Conservation (phyloP, 2,797 vertebrate species). For the Heteromormyrus szaboi region DNA sequence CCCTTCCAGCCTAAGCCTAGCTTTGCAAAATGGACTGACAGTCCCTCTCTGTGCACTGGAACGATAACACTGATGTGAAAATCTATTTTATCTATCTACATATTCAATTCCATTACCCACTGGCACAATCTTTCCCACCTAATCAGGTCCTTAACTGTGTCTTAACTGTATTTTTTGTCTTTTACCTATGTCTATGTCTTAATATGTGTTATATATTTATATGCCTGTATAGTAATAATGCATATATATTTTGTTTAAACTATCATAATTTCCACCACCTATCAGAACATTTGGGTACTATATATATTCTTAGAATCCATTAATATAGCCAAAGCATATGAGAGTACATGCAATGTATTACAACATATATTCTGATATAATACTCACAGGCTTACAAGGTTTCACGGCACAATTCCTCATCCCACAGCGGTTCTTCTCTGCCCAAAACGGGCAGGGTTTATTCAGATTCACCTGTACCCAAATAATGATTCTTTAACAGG, state of each 20-base stretch:
- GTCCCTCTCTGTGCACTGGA: not conserved
- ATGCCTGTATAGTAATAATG: not conserved
- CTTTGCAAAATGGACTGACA: not conserved
- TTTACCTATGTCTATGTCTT: not conserved
- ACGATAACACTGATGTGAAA: not conserved
- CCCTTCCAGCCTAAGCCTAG: not conserved
- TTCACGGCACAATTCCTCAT: slow-evolving; percentile 76
- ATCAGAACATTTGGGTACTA: not conserved
- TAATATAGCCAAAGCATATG: not conserved
- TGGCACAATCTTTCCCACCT: not conserved
- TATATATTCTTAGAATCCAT: not conserved
- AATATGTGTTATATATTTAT: not conserved
- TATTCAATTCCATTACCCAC: not conserved
- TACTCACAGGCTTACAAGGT: slow-evolving; percentile 79
- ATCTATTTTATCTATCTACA: not conserved
- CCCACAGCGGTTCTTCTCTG: slow-evolving; percentile 70
- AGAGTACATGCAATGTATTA: not conserved
- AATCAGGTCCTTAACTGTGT: not conserved
- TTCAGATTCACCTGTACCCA: slow-evolving; percentile 76
- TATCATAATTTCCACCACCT: not conserved
- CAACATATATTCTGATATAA: not conserved
- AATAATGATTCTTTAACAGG: not conserved
- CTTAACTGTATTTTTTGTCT: not conserved
- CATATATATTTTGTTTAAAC: not conserved
- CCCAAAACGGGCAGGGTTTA: slow-evolving; percentile 87